Evolutionary conservation across 2,113 vertebrate species (phyloP).

Genomic region (Platichthys stellatus): DNA sequence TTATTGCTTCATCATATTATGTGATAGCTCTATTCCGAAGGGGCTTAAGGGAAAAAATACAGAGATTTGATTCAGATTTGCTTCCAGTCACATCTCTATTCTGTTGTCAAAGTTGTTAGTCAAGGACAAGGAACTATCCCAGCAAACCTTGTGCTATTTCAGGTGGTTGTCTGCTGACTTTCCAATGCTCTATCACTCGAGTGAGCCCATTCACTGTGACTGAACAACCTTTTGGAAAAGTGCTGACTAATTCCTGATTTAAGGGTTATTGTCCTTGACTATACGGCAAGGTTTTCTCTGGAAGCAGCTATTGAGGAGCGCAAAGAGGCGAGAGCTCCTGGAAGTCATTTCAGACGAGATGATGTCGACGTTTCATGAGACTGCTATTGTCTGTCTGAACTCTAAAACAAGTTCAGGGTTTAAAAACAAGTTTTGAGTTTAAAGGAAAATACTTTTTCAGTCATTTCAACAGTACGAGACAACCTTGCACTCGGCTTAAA

Average conservation of each 20-base stretch:
- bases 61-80: conserved; percentile 62
- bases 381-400: conserved; percentile 15
- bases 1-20: conserved; percentile 76
- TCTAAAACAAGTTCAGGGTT: conserved; percentile 2
- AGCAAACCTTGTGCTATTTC: conserved; percentile 32
- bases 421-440: conserved; percentile 7
- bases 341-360: conserved; percentile 26
- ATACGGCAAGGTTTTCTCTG: conserved; percentile 13
- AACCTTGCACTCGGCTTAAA: too few relatives aligned
- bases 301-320: conserved; percentile 25
- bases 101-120: conserved; percentile 71
- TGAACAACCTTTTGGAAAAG: conserved; percentile 52
- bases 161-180: conserved; percentile 35
- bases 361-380: conserved; percentile 22
- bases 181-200: conserved; percentile 30
- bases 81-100: conserved; percentile 44
- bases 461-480: too few relatives aligned
- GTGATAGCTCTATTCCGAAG: conserved; percentile 59
- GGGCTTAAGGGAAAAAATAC: conserved; percentile 45
- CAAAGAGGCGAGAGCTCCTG: conserved; percentile 30
- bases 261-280: conserved; percentile 62
- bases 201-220: conserved; percentile 16
- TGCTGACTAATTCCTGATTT: conserved; percentile 43
- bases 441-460: too few relatives aligned
- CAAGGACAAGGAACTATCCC: conserved; percentile 65